Evolutionary conservation across 2,797 vertebrate species (phyloP).

Genomic region (Mycteria americana): DNA sequence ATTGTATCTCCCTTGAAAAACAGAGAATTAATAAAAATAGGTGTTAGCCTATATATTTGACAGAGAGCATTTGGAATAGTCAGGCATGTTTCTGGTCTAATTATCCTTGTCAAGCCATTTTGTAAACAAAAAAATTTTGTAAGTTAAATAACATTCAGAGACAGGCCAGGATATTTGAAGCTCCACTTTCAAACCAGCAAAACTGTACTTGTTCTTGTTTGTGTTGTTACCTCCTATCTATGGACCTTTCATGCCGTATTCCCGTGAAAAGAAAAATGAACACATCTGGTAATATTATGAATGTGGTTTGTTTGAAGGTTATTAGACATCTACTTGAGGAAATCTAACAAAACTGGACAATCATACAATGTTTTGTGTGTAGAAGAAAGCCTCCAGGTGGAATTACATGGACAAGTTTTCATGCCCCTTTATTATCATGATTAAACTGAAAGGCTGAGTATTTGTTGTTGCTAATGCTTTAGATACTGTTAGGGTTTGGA

Average conservation of each 20-base stretch:
- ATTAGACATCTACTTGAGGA: background rate
- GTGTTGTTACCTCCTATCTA: background rate
- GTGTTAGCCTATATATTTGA: background rate
- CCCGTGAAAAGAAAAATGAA: background rate
- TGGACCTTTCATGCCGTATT: rapidly evolving
- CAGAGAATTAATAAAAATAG: slow-evolving; percentile 32
- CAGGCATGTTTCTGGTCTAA: background rate
- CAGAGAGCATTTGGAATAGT: background rate
- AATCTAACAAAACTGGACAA: background rate
- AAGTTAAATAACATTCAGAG: background rate
- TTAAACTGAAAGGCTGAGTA: background rate
- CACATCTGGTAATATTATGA: no score
- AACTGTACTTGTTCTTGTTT: background rate
- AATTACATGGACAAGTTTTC: background rate
- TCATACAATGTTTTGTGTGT: background rate
- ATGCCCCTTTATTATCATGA: rapidly evolving
- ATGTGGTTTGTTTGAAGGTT: background rate
- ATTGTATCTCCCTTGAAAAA: background rate
- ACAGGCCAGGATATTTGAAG: background rate
- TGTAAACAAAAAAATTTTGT: background rate
- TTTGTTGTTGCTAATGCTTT: background rate
- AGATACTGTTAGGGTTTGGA: background rate
- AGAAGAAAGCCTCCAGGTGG: background rate
- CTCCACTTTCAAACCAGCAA: background rate
- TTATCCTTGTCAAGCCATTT: background rate